Evolutionary conservation across 2,113 vertebrate species (phyloP).

Genomic region (Manacus vitellinus): DNA sequence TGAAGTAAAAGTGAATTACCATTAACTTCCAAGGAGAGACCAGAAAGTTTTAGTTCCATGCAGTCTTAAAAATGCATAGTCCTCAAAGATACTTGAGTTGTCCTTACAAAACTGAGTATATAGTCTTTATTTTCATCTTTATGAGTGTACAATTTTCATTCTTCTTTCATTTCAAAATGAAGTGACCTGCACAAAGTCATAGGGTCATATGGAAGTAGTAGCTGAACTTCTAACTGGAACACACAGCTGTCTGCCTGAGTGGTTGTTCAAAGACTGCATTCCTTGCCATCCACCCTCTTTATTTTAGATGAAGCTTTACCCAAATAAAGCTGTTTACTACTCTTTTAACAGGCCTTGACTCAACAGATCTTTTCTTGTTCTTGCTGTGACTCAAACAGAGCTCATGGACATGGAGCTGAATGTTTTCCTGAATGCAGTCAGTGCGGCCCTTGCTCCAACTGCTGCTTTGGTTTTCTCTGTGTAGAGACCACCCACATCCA

Average conservation of each 20-base stretch:
- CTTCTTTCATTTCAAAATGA: background rate
- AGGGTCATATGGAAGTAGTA: background rate
- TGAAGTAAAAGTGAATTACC: background rate
- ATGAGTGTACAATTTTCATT: background rate
- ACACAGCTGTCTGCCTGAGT: background rate
- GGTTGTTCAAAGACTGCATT: background rate
- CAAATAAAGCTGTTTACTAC: background rate
- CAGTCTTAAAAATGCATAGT: background rate
- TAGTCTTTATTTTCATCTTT: background rate
- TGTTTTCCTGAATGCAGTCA: background rate
- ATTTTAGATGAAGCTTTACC: background rate
- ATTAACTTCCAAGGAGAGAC: background rate
- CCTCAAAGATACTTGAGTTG: background rate
- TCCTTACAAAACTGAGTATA: background rate
- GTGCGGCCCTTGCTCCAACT: background rate
- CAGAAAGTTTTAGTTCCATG: background rate
- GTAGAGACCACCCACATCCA: background rate
- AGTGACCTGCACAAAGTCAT: background rate
- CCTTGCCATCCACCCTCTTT: background rate
- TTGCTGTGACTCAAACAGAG: background rate
- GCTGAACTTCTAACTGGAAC: background rate
- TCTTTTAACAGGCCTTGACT: background rate
- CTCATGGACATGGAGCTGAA: background rate
- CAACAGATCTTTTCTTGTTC: background rate
- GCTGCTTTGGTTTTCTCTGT: background rate